phyloP scores from a whole-genome alignment of 2,113 vertebrate species.

The Parotia lawesii region DNA sequence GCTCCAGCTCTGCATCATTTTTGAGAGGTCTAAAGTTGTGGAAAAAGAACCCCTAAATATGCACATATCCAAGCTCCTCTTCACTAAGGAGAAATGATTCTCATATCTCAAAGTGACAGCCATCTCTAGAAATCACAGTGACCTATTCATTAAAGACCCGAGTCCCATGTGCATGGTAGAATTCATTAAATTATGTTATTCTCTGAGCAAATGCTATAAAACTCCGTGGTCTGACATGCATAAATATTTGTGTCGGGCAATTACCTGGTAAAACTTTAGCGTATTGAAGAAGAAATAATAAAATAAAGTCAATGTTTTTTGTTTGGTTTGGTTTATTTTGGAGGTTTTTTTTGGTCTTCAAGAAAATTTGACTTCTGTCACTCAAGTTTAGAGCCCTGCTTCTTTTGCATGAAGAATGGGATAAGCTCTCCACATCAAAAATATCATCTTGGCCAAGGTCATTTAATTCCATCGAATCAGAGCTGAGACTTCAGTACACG shows the following conservation, averaged over 20 bases:
- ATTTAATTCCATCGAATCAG: conserved; percentile 43
- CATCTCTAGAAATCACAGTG: conserved; percentile 46
- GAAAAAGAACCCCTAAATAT: conserved; percentile 40
- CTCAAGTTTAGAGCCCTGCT: neutral
- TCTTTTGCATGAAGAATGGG: conserved; percentile 35
- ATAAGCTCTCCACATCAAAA: conserved; percentile 22
- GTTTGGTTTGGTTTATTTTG: neutral
- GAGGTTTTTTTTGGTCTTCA: neutral
- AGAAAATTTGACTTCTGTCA: conserved; percentile 9
- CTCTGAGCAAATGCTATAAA: conserved; percentile 33
- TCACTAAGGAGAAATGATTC: conserved; percentile 53
- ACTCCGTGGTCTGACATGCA: conserved; percentile 7
- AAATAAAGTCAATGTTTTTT: conserved; percentile 7
- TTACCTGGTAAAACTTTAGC: neutral
- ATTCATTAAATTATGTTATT: conserved; percentile 58
- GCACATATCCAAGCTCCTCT: conserved; percentile 40
- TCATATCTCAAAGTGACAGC: conserved; percentile 61
- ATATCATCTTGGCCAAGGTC: conserved; percentile 53
- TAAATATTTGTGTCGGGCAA: conserved; percentile 44
- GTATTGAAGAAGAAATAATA: conserved; percentile 12
- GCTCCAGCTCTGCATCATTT: neutral
- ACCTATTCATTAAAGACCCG: conserved; percentile 52
- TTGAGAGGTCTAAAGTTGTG: conserved; percentile 2
- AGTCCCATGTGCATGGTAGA: conserved; percentile 29
- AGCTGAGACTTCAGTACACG: neutral